phyloP scores from a whole-genome alignment of 2,797 vertebrate genomes.

The Pyrrhura leucotis region DNA sequence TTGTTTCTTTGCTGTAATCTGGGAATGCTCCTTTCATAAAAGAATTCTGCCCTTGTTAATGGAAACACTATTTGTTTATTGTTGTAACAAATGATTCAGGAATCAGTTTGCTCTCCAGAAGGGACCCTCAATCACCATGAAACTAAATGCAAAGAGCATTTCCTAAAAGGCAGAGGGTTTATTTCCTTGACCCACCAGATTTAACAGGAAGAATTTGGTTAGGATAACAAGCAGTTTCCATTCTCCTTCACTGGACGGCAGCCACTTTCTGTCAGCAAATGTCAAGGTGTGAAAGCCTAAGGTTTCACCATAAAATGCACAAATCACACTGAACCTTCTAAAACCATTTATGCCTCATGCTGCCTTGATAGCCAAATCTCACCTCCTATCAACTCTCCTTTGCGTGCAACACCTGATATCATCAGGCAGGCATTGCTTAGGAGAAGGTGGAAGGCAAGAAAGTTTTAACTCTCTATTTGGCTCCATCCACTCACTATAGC shows the following conservation, averaged over 20 bases:
- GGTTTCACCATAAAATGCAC: background rate
- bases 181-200: background rate
- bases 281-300: background rate
- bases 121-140: background rate
- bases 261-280: background rate
- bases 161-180: background rate
- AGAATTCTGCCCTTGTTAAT: background rate
- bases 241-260: background rate
- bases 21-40: background rate
- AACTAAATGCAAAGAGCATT: background rate
- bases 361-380: background rate
- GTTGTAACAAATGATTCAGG: constrained; percentile 16
- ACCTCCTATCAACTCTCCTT: background rate
- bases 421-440: background rate
- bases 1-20: background rate
- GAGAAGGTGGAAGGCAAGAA: background rate
- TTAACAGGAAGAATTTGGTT: background rate
- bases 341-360: background rate
- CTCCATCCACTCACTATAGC: background rate
- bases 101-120: constrained; percentile 27
- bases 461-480: accelerated
- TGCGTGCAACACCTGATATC: background rate
- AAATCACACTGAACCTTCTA: background rate
- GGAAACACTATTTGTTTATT: background rate
- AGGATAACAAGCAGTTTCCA: background rate